A percentile compares a stretch with the other conserved stretches of the same genome.
Conservation (phyloP, 2,113 vertebrate species). For the Pavo muticus region DNA sequence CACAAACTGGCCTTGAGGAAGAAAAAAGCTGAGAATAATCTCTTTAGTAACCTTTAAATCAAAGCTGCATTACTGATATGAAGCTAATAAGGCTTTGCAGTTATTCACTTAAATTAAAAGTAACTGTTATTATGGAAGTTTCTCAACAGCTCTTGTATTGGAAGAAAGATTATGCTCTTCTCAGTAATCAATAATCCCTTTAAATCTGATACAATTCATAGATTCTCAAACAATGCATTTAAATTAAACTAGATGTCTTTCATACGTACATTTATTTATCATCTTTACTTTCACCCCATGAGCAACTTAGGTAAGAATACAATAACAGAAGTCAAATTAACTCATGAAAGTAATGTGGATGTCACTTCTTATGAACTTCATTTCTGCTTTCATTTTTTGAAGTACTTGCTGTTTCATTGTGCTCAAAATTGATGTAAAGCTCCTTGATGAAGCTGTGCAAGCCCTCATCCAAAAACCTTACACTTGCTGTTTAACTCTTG, state of each 20-base stretch:
- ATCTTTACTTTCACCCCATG: neutral
- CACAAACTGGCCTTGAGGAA: slow-evolving; percentile 34
- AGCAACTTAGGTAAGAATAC: neutral
- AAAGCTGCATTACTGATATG: slow-evolving; percentile 72
- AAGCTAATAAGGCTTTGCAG: slow-evolving; percentile 63
- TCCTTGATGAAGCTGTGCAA: neutral
- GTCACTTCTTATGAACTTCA: neutral
- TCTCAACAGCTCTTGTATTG: slow-evolving; percentile 65
- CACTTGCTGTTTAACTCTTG: neutral
- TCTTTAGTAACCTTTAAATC: slow-evolving; percentile 69
- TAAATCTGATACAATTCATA: slow-evolving; percentile 72
- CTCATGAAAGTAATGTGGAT: neutral
- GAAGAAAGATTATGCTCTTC: slow-evolving; percentile 57
- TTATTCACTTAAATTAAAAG: slow-evolving; percentile 76
- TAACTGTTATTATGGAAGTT: slow-evolving; percentile 70
- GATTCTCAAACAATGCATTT: slow-evolving; percentile 25
- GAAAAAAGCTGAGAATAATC: slow-evolving; percentile 66
- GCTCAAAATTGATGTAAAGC: neutral
- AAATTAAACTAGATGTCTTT: slow-evolving; percentile 53
- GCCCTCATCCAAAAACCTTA: neutral
- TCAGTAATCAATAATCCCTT: slow-evolving; percentile 66
- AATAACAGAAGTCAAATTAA: neutral
- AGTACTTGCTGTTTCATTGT: neutral
- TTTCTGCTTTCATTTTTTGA: neutral
- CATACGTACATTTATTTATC: slow-evolving; percentile 28